Conservation (phyloP, 2,888 invertebrate species). For the Odontomyia ornata region DNA sequence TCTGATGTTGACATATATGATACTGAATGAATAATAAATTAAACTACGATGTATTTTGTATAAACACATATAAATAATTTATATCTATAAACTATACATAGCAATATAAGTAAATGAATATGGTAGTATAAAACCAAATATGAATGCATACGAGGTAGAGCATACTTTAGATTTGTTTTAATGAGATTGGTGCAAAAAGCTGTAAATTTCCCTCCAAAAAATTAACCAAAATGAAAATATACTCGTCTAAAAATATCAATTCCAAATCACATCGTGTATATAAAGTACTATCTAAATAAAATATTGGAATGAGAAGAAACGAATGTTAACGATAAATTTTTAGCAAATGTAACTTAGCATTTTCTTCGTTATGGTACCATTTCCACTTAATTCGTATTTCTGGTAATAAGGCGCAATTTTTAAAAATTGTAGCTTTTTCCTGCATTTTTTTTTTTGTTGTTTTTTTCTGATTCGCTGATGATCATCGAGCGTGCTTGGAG, state of each 20-base stretch:
- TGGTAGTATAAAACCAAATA: not conserved
- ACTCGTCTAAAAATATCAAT: conserved; percentile 26
- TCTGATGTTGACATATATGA: too few relatives aligned
- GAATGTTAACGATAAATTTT: not conserved
- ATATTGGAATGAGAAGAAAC: conserved; percentile 5
- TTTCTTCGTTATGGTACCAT: not conserved
- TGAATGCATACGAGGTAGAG: conserved; percentile 32
- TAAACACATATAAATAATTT: conserved; percentile 34
- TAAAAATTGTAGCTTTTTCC: not conserved
- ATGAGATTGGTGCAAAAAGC: conserved; percentile 14
- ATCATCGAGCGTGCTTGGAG: too few relatives aligned
- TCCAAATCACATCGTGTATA: conserved; percentile 20
- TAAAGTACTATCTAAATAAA: conserved; percentile 2
- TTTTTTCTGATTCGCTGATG: not conserved
- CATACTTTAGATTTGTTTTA: not conserved
- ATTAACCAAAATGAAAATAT: not conserved
- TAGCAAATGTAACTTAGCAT: not conserved
- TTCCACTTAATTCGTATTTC: not conserved
- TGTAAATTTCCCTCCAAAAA: not conserved
- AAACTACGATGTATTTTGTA: conserved; percentile 9
- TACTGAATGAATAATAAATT: conserved; percentile 13
- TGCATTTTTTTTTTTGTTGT: not conserved
- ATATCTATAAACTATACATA: conserved; percentile 19
- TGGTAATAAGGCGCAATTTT: conserved; percentile 35
- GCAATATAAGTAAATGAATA: conserved; percentile 6